Evolutionary conservation across 2,888 invertebrate species (phyloP), one percentile per base, ranked within the genome.

Genomic region (Glyphotaelius pellucidus): DNA sequence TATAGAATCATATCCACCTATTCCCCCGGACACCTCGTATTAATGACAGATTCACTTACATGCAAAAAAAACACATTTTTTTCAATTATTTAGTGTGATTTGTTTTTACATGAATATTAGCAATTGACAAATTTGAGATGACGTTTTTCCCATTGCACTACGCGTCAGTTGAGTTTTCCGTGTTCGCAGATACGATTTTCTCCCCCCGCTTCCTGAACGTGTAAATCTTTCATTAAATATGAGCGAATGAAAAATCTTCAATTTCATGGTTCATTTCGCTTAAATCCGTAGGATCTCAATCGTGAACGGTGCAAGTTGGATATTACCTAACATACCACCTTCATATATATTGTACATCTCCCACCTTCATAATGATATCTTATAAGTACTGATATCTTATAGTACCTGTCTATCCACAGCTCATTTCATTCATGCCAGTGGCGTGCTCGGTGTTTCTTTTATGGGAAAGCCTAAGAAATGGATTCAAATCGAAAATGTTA

Each of bases 241-340:
- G 81, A 81, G 81, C 81, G 81, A 81, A 81, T 81, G 81, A 81
- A 81, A 81, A 81, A 81, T 81, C 81, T 81, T 15, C 81, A 81
- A 81, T 81, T 81, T 81, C 81, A 81, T 19, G 81, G 81, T 81
- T 81, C 81, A 81, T 81, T 32, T 81, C 81, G 81, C 31, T n/a
- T 67, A 67, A 67, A 67, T 25, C 67, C 67, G 67, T 25, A 67
- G 19, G 31, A 81, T 81, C 32, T 32, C 81, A 32, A 81, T 81
- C 81, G 81, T 81, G 81, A 32, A 32, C 30, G 81, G 19, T 81
- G 81, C 81, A 81, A 32, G 32, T 32, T 14, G 32, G 81, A 81
- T 81, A 81, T 81, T 81, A 32, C 81, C 81, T 32, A 81, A 12
- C 30, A 81, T 31, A 81, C 31, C 30, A 81, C 15, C 80, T 30